Evolutionary conservation across 1,140 invertebrate species (phyloP), one percentile per base, ranked within the genome.

Genomic region (Battus philenor): DNA sequence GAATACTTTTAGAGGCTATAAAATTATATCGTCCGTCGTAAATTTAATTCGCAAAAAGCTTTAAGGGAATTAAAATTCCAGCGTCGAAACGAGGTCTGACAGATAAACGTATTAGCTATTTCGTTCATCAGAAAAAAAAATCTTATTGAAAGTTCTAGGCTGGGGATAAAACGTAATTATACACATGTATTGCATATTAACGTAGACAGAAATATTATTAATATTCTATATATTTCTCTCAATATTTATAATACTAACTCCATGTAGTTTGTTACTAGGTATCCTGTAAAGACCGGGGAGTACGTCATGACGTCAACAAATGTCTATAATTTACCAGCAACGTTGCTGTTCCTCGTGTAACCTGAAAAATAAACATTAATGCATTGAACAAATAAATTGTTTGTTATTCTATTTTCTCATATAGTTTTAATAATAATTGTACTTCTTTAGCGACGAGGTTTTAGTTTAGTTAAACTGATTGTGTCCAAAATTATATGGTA

Each of bases 81-180:
- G 54, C 53, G 54, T 59, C 55, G 58, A 73, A 75, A 66, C 68
- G 63, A 72, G 62, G 55, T 60, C 62, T 59, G 55, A 53, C 61
- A 68, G 63, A 77, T 68, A 72, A 70, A 68, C 62, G 66, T 72
- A 72, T 73, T 72, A 69, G 59, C 59, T 73, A 63, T 69, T 65
- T 59, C 59, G 62, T 57, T 51, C 52, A 50, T 29, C 39, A 54
- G 48, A 52, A 63, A 58, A 53, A 57, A 50, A 54, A 57, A 50
- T 66, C 57, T 48, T 52, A 44, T 33, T 50, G 33, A 50, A 34
- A 22, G 16, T 34, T 34, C 18, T 34, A 12, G n/a, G 6, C n/a
- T n/a, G n/a, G n/a, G n/a, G 2, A 18, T n/a, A 34, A 34, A 34
- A 34, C 8, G 16, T 13, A 34, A 15, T 16, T 29, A 29, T 29